A percentile compares a stretch with the other conserved stretches of the same genome.
Evolutionary conservation across 1,140 invertebrate species (phyloP).

Genomic region (Drosophila elegans): DNA sequence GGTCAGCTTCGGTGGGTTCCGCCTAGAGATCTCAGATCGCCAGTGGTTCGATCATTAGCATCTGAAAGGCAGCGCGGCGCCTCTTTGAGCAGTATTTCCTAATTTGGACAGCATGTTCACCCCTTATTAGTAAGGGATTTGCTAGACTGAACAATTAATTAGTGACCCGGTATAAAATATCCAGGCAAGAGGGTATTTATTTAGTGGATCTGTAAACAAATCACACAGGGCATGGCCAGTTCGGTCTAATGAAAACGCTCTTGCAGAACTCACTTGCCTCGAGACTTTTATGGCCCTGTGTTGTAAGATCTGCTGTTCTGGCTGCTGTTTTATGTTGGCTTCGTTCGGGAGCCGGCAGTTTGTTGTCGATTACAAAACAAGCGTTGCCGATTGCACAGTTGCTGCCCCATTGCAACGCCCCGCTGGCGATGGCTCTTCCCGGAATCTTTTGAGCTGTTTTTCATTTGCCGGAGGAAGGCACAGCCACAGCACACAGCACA

Average conservation of each 20-base stretch:
- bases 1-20: slow-evolving; percentile 49
- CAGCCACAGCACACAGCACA: too few relatives aligned
- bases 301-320: slow-evolving; percentile 43
- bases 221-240: slow-evolving; percentile 11
- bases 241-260: slow-evolving; percentile 3
- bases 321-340: slow-evolving; percentile 64
- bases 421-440: slow-evolving; percentile 25
- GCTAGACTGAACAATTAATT: not conserved
- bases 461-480: slow-evolving; percentile 5
- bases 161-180: not conserved
- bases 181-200: not conserved
- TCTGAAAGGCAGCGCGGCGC: slow-evolving; percentile 27
- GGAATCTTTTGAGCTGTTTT: slow-evolving; percentile 28
- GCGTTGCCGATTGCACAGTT: slow-evolving; percentile 57
- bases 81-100: slow-evolving; percentile 27
- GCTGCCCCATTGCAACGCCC: slow-evolving; percentile 31
- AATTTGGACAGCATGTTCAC: slow-evolving; percentile 16
- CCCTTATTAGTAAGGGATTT: not conserved
- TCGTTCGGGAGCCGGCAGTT: slow-evolving; percentile 21
- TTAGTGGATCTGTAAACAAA: not conserved
- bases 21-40: slow-evolving; percentile 11
- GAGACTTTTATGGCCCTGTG: slow-evolving; percentile 41
- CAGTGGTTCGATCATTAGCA: slow-evolving; percentile 57
- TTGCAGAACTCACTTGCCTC: slow-evolving; percentile 11
- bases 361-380: slow-evolving; percentile 75